A percentile compares a stretch with the other conserved stretches of the same genome.
Conservation (phyloP, 2,797 vertebrate species). For the Rhyacichthys aspro region DNA sequence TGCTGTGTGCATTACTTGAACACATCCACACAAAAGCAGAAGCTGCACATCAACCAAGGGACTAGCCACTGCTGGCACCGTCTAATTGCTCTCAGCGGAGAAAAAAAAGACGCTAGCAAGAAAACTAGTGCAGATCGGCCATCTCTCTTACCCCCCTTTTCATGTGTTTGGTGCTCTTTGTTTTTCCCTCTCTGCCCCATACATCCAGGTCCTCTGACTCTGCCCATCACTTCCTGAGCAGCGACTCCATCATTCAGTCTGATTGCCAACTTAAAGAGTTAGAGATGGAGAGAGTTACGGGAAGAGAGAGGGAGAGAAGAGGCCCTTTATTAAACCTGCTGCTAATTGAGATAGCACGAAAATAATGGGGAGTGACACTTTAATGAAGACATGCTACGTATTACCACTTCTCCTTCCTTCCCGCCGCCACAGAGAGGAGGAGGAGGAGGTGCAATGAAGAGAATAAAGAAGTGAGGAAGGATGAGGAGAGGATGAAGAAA, state of each 20-base stretch:
- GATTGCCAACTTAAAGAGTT: conserved; percentile 64
- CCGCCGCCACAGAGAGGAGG: conserved; percentile 50
- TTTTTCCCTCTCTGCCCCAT: conserved; percentile 18
- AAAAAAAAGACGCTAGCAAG: conserved; percentile 49
- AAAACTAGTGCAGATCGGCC: conserved; percentile 66
- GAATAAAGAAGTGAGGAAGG: conserved; percentile 55
- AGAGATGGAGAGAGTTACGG: conserved; percentile 56
- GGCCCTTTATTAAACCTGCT: conserved; percentile 84
- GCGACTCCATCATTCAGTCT: conserved; percentile 61
- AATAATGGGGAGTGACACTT: conserved; percentile 85
- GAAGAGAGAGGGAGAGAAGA: conserved; percentile 52
- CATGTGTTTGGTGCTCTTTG: conserved; percentile 43
- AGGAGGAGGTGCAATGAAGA: conserved; percentile 56
- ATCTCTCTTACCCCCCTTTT: conserved; percentile 28
- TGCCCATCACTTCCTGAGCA: conserved; percentile 45
- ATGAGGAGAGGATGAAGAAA: conserved; percentile 47
- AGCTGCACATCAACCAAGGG: conserved; percentile 66
- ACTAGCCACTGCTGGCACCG: conserved; percentile 70
- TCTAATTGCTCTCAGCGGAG: conserved; percentile 82
- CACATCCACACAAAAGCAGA: conserved; percentile 40
- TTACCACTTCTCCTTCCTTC: conserved; percentile 77
- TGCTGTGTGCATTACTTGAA: conserved; percentile 59
- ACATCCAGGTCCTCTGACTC: conserved; percentile 30
- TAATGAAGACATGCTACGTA: conserved; percentile 84
- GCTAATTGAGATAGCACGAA: conserved; percentile 85